These are phyloP conservation scores for Dicrostonyx torquatus DNA, from an alignment of 2,797 vertebrate species.

Conservation along the genomic window DNA sequence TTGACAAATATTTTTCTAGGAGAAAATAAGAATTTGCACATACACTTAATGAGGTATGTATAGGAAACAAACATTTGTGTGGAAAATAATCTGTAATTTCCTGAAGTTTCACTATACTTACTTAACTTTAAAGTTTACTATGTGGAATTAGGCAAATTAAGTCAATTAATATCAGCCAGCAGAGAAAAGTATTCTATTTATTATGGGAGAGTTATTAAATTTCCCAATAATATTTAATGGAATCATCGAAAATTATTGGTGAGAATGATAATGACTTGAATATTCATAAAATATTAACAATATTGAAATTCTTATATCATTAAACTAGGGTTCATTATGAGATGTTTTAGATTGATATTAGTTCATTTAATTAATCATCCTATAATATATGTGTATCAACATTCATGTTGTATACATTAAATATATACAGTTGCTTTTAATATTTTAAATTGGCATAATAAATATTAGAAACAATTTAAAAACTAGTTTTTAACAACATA, in stretches of 20 bases:
- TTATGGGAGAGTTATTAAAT: neutral
- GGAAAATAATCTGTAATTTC: neutral
- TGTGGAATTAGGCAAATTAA: neutral
- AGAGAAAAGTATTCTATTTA: neutral
- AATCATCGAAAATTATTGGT: neutral
- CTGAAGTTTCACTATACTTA: neutral
- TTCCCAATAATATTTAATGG: neutral
- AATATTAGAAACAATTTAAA: neutral
- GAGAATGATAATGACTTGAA: neutral
- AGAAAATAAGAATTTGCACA: neutral
- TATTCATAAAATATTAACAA: neutral
- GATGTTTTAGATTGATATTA: neutral
- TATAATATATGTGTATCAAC: neutral
- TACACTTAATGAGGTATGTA: neutral
- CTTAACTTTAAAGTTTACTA: neutral
- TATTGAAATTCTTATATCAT: neutral
- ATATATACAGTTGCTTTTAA: neutral
- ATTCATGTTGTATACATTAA: neutral
- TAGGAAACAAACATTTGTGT: neutral
- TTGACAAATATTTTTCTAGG: neutral
- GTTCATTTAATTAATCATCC: neutral
- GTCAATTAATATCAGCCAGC: neutral
- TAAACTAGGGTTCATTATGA: neutral
- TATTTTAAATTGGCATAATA: neutral
- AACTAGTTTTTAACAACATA: neutral